Evolutionary conservation across 2,888 invertebrate species (phyloP), one percentile per base, ranked within the genome.

Genomic region (Synanthedon tipuliformis): DNA sequence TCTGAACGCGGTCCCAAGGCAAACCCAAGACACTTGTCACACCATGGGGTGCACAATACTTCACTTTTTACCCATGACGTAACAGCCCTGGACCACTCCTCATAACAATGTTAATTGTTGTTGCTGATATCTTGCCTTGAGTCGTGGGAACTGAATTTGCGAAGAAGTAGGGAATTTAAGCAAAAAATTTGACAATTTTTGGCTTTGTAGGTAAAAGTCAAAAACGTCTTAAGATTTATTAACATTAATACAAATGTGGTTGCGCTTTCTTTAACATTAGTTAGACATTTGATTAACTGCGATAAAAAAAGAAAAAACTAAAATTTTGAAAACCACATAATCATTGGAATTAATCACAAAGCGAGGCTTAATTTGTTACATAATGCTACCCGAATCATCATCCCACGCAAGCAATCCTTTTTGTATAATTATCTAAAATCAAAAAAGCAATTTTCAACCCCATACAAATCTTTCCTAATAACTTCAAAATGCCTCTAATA

Each of bases 401-500:
- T 68, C 65, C 63, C 58, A 66, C 65, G 65, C 63, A 66, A 71
- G 65, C 63, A 66, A 71, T 66, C 59, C 67, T 64, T 64, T 73
- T 64, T 69, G 69, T 63, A 61, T 74, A 73, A 82, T 82, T 75
- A 78, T 66, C 64, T 58, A 61, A 69, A 76, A 66, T 49, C 48
- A 41, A 73, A 75, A 75, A 73, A 65, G 59, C 54, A 57, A 53
- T 60, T 55, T 72, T 73, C 71, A 71, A 69, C 74, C 77, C 76
- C 64, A 72, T 34, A 75, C 76, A 70, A 73, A 80, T 79, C 73
- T 64, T 68, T 67, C 73, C 78, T 81, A 84, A 85, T 82, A 76
- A 77, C 74, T 76, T 69, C 67, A 80, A 84, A 86, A 81, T 74
- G 73, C 62, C 68, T 71, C 81, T 86, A 87, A 86, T 87, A 84